Conservation (phyloP, 2,888 invertebrate species). For the Apamea monoglypha region DNA sequence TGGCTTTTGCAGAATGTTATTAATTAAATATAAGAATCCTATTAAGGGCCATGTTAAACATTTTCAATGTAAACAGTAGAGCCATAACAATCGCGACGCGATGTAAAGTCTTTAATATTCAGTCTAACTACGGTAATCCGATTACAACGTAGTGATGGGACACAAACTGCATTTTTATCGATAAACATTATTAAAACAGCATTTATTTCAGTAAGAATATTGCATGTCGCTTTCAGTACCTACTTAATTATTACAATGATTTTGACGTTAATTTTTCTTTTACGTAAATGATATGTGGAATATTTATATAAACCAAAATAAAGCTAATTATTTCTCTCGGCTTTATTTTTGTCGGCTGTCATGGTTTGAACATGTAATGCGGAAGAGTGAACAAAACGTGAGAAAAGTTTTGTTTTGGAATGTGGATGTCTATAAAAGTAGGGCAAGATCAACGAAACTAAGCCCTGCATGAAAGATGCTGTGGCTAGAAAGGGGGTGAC, state of each 20-base stretch:
- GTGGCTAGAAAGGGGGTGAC: not conserved
- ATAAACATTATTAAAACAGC: conserved; percentile 9
- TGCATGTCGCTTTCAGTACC: not conserved
- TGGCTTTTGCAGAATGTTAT: not conserved
- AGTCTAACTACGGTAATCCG: conserved; percentile 68
- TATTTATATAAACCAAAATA: not conserved
- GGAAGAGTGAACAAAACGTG: not conserved
- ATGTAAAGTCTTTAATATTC: conserved; percentile 64
- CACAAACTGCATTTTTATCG: conserved; percentile 14
- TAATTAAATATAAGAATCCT: conserved; percentile 27
- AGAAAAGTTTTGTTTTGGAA: not conserved
- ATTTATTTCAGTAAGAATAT: not conserved
- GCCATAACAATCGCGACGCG: conserved; percentile 43
- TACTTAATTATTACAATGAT: conserved; percentile 1
- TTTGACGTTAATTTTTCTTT: not conserved
- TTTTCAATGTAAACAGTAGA: conserved; percentile 32
- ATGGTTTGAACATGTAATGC: not conserved
- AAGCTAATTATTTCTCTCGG: not conserved
- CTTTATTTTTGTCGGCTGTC: not conserved
- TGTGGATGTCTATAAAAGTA: not conserved
- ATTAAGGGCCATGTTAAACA: conserved; percentile 16
- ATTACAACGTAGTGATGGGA: conserved; percentile 66
- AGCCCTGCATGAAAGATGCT: not conserved
- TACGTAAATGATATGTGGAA: not conserved
- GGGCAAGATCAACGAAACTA: not conserved